Percentiles rank a stretch among this genome's conserved stretches.
phyloP scores from a whole-genome alignment of 2,888 invertebrate genomes.

The Hoplodrina ambigua region DNA sequence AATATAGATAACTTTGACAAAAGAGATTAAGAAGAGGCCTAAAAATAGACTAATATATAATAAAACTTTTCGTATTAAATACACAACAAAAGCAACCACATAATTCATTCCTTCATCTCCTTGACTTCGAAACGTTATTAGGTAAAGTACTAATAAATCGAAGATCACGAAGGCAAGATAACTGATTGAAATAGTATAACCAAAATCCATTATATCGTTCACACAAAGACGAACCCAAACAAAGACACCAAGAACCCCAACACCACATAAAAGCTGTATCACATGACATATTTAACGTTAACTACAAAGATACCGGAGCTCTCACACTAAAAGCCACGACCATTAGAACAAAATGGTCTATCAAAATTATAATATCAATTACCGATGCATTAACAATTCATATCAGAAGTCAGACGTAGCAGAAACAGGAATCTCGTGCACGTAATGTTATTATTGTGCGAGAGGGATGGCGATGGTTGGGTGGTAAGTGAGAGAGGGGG shows the following conservation, averaged over 20 bases:
- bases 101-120: not conserved
- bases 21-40: too few relatives aligned
- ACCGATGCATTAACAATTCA: conserved; percentile 90
- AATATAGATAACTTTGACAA: too few relatives aligned
- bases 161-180: conserved; percentile 48
- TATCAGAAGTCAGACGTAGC: conserved; percentile 89
- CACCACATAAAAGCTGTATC: conserved; percentile 72
- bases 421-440: conserved; percentile 88
- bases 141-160: conserved; percentile 41
- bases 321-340: conserved; percentile 80
- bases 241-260: conserved; percentile 62
- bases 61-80: not conserved
- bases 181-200: conserved; percentile 61
- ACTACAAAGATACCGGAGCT: conserved; percentile 70
- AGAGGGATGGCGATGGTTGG: conserved; percentile 72
- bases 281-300: conserved; percentile 72
- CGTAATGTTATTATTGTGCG: conserved; percentile 86
- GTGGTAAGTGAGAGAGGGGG: conserved; percentile 68
- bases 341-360: conserved; percentile 83
- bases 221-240: conserved; percentile 60
- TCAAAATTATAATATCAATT: conserved; percentile 90
- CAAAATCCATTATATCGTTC: conserved; percentile 59
- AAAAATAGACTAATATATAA: too few relatives aligned
- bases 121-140: conserved; percentile 17
- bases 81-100: not conserved